These are phyloP conservation scores for Antennarius striatus DNA, from an alignment of 2,113 vertebrate species.

Conservation along the genomic window DNA sequence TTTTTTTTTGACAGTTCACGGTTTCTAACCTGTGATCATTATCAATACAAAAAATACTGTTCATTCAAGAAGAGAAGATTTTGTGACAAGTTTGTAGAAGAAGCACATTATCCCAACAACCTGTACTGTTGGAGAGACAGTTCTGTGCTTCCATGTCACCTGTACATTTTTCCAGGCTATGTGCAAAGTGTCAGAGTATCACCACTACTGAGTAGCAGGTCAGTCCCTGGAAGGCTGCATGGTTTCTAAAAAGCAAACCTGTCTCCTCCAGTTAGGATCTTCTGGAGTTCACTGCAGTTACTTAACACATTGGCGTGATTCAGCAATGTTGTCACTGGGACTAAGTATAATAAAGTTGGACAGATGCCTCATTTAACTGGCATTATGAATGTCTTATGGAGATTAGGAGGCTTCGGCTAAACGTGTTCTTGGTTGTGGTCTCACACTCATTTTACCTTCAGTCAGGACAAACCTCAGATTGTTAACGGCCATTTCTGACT, in stretches of 20 bases:
- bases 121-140: not conserved
- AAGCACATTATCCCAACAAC: not conserved
- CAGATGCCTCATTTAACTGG: no score
- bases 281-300: conserved; percentile 46
- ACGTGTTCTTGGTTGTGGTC: no score
- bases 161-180: conserved; percentile 11
- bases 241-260: conserved; percentile 53
- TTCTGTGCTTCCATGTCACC: not conserved
- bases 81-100: not conserved
- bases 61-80: not conserved
- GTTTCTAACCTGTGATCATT: not conserved
- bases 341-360: not conserved
- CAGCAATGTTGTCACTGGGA: conserved; percentile 12
- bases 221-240: conserved; percentile 23
- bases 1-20: not conserved
- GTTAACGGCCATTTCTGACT: no score
- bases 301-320: conserved; percentile 40
- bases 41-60: not conserved
- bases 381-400: no score
- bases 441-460: no score
- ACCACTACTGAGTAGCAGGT: conserved; percentile 13
- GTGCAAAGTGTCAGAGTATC: conserved; percentile 12
- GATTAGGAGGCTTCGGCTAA: no score
- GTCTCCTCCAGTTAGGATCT: conserved; percentile 46
- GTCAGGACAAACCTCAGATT: no score